Base-by-base conservation (phyloP, 2,113 vertebrate genomes). In the Strix aluco region DNA sequence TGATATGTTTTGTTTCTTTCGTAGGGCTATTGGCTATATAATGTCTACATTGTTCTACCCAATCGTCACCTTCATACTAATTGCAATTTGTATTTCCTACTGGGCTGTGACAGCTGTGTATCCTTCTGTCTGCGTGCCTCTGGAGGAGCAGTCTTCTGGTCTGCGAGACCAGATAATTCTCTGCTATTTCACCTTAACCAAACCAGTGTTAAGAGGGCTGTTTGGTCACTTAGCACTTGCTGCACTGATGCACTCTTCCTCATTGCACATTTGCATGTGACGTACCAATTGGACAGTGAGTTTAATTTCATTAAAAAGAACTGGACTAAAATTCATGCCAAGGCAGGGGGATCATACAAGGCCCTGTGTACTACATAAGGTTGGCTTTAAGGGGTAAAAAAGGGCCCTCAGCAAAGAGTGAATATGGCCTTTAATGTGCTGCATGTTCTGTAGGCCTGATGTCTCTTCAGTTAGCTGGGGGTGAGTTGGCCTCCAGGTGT, bases 61-160 rank as follows among this genome's bases (percentile, higher is more conserved):
- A 8, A 65, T 99, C 32, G 88, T 99, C 97, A 99, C 99, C 91
- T 99, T 99, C 97, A 82, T 99, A 79, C 98, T 99, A 49, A 97
- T 99, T 91, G 98, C 99, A 30, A 94, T 99, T 94, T 99, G 99
- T 92, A 99, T 99, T 86, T 98, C 98, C 59, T 99, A 99, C 97
- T 99, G 99, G 98, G 98, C 98, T 2, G 98, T 99, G 89, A 99
- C 98, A 70, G 99, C 99, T 29, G 97, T 99, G 99, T 99, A 99
- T 99, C 99, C 99, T 99, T 98, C 81, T 65, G 32, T 75, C 49
- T 80, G 2, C 86, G 36, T 23, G 51, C 61, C 25, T 82, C 30
- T 59, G 66, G 51, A 69, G 34, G 23, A 94, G 16, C 6, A 61
- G 51, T 63, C 51, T 34, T 62, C 71, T 63, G 49, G 16, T 55